phyloP scores from a whole-genome alignment of 2,113 vertebrate genomes.

The Opisthocomus hoazin region DNA sequence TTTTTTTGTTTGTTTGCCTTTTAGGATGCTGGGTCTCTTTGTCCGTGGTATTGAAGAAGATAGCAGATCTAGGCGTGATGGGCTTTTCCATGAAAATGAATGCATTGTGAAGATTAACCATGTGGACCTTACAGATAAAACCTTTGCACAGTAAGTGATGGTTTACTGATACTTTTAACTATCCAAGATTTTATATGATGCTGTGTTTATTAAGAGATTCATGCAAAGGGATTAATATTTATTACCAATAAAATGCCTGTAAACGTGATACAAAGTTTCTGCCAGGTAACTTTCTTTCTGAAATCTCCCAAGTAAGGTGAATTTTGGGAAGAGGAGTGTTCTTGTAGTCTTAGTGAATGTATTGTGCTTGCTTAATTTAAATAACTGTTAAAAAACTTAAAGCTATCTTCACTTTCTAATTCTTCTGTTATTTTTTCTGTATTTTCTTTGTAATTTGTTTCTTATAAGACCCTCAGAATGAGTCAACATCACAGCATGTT shows the following conservation, averaged over 20 bases:
- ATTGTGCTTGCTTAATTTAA: not conserved
- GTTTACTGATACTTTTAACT: not conserved
- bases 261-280: not conserved
- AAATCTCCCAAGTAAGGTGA: not conserved
- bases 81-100: conserved; percentile 88
- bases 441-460: not conserved
- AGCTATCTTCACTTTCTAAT: not conserved
- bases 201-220: not conserved
- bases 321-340: not conserved
- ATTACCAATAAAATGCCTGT: not conserved
- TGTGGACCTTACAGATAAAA: conserved; percentile 87
- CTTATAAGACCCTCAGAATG: not conserved
- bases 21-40: conserved; percentile 87
- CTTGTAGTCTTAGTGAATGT: not conserved
- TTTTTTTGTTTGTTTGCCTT: not conserved
- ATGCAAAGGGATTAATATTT: not conserved
- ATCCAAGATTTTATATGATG: not conserved
- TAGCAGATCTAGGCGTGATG: conserved; percentile 87
- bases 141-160: conserved; percentile 89
- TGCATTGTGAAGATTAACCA: conserved; percentile 94
- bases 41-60: conserved; percentile 91
- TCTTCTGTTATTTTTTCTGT: not conserved
- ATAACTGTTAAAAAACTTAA: not conserved
- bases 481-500: not conserved
- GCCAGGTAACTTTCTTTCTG: not conserved